These are phyloP conservation scores for Ophion costatus DNA, from an alignment of 2,888 invertebrate species.

Conservation along the genomic window DNA sequence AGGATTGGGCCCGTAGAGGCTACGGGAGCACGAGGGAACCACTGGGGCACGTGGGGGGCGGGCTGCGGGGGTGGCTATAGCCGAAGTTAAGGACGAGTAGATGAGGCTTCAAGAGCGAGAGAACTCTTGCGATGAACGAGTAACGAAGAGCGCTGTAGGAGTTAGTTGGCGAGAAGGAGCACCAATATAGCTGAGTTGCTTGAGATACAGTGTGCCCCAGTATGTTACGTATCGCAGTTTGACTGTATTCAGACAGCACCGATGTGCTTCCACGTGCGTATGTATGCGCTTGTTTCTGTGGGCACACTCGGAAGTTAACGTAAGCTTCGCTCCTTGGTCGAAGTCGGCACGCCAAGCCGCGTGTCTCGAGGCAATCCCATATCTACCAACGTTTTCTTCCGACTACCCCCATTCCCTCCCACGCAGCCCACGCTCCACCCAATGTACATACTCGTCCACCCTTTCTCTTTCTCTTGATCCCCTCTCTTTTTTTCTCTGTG, in stretches of 20 bases:
- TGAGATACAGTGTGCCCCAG: slow-evolving; percentile 54
- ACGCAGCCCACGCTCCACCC: background rate
- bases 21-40: background rate
- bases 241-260: background rate
- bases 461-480: slow-evolving; percentile 16
- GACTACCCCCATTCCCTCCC: background rate
- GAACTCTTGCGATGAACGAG: slow-evolving; percentile 53
- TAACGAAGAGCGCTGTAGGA: slow-evolving; percentile 50
- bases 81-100: slow-evolving; percentile 32
- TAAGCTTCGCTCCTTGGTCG: slow-evolving; percentile 72
- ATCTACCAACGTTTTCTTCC: slow-evolving; percentile 70
- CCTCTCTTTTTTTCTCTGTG: background rate
- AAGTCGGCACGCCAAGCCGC: slow-evolving; percentile 78
- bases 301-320: slow-evolving; percentile 77
- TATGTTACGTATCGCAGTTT: slow-evolving; percentile 36
- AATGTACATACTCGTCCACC: background rate
- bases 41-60: background rate
- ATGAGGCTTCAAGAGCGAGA: slow-evolving; percentile 47
- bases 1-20: slow-evolving; percentile 17
- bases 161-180: slow-evolving; percentile 65
- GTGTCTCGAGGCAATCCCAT: slow-evolving; percentile 80
- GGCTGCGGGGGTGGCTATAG: background rate
- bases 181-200: slow-evolving; percentile 76
- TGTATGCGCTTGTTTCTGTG: slow-evolving; percentile 14
- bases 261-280: background rate